Base-by-base conservation (phyloP, 2,888 invertebrate species). In the Epistrophella euchroma region DNA sequence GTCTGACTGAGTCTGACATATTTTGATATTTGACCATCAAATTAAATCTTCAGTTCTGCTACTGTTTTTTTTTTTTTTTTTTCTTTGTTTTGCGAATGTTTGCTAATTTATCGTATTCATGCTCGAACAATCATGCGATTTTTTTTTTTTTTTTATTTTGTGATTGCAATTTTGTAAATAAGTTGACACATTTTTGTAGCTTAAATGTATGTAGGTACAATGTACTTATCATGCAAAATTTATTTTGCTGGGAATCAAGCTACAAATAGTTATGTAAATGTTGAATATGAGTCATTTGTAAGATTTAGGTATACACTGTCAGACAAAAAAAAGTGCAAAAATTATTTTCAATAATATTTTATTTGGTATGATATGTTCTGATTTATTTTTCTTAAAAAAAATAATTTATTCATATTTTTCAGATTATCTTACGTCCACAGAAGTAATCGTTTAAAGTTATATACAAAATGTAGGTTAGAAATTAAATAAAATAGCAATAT, bases 21-120 rank as follows among this genome's bases (percentile, higher is more conserved):
- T 62, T 78, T 74, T 40, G 79, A 74, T 74, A 75, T 84, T 74
- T 84, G 70, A 64, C 72, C 85, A 76, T 85, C 72, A 60, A 80
- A 72, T 60, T 85, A 66, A 56, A 55, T 28, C 68, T 66, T 60
- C 7, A 19, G 60, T 70, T 71, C 32, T 71, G 47, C 37, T 58
- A 35, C 56, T 32, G 68, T 52, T 70, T 78, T 32, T 32, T 28
- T 28, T 2, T 28, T 28, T 25, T 25, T 25, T 28, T 70, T 78
- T 9, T 32, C 9, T 32, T 58, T 73, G 40, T 64, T 45, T 73
- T 72, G 73, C 64, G 28, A 72, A 80, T 72, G 75, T 71, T 66
- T 66, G 66, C 32, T 66, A 66, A 66, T 66, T 66, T 22, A 15
- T 22, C 7, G 28, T 28, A 19, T 47, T 66, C 47, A 66, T 47